Evolutionary conservation across 1,140 invertebrate genomes (phyloP).

Genomic region (Drosophila pectinifera): DNA sequence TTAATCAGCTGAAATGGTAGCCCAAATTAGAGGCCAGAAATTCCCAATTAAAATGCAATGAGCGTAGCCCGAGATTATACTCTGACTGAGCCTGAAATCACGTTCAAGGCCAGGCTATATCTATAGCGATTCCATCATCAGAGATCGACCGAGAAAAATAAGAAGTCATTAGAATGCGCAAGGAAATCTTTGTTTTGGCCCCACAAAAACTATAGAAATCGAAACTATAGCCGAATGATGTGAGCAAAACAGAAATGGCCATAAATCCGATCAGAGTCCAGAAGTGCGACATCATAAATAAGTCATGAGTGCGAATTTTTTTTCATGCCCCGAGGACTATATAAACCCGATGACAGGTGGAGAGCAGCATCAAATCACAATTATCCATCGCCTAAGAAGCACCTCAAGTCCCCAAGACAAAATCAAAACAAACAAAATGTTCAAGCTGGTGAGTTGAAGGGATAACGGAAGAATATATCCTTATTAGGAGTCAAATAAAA

Average conservation of each 20-base stretch:
- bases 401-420: slow-evolving; percentile 38
- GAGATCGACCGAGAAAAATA: slow-evolving; percentile 53
- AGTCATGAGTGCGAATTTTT: slow-evolving; percentile 61
- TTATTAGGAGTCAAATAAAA: background rate
- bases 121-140: slow-evolving; percentile 53
- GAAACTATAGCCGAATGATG: slow-evolving; percentile 32
- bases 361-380: slow-evolving; percentile 65
- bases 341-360: slow-evolving; percentile 44
- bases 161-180: slow-evolving; percentile 74
- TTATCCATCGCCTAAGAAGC: slow-evolving; percentile 61
- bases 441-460: slow-evolving; percentile 77
- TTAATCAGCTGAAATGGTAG: slow-evolving; percentile 64
- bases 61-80: slow-evolving; percentile 47
- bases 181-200: slow-evolving; percentile 41
- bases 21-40: slow-evolving; percentile 48
- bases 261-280: slow-evolving; percentile 50
- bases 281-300: slow-evolving; percentile 68
- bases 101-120: slow-evolving; percentile 61
- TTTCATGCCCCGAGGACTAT: slow-evolving; percentile 41
- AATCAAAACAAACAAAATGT: slow-evolving; percentile 70
- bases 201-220: slow-evolving; percentile 60
- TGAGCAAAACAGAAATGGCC: slow-evolving; percentile 54
- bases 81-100: slow-evolving; percentile 39
- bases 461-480: background rate
- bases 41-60: slow-evolving; percentile 70